These are phyloP conservation scores for Nasonia giraulti DNA, from an alignment of 1,140 invertebrate genomes.

Conservation along the genomic window DNA sequence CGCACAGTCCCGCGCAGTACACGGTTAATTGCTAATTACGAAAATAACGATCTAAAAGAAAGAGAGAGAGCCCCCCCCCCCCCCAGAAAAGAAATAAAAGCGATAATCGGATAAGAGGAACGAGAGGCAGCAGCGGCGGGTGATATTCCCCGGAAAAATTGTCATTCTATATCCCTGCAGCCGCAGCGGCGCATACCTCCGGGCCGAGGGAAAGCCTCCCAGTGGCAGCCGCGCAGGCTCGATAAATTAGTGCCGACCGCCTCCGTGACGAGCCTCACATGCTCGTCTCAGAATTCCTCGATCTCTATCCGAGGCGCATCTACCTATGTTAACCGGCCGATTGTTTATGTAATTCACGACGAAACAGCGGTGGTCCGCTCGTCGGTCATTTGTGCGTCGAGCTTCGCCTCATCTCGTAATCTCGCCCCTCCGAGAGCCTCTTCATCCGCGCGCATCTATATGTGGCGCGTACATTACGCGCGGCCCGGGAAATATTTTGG, in stretches of 20 bases:
- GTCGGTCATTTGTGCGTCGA: conserved; percentile 39
- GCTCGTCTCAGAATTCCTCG: conserved; percentile 1
- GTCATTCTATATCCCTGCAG: conserved; percentile 48
- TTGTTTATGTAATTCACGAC: conserved; percentile 59
- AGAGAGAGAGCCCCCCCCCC: too few relatives aligned
- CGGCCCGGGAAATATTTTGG: conserved; percentile 18
- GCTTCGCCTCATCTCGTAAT: neutral
- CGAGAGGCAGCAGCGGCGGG: conserved; percentile 40
- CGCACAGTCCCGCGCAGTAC: neutral
- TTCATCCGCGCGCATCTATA: neutral
- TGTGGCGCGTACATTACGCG: neutral
- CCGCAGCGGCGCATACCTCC: conserved; percentile 23
- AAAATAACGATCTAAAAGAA: conserved; percentile 24
- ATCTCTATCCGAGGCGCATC: neutral
- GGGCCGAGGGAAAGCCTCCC: neutral
- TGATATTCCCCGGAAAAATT: conserved; percentile 52
- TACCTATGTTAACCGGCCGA: conserved; percentile 53
- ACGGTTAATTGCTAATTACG: conserved; percentile 41
- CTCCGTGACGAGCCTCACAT: neutral
- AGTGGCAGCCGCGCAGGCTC: conserved; percentile 21
- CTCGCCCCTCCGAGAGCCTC: conserved; percentile 2
- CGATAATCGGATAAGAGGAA: conserved; percentile 44
- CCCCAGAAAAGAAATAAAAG: conserved; percentile 16
- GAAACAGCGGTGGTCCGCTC: conserved; percentile 56
- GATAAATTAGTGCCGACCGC: conserved; percentile 44